These are phyloP conservation scores for Morinoia aosen DNA, from an alignment of 2,888 invertebrate species.

Conservation along the genomic window DNA sequence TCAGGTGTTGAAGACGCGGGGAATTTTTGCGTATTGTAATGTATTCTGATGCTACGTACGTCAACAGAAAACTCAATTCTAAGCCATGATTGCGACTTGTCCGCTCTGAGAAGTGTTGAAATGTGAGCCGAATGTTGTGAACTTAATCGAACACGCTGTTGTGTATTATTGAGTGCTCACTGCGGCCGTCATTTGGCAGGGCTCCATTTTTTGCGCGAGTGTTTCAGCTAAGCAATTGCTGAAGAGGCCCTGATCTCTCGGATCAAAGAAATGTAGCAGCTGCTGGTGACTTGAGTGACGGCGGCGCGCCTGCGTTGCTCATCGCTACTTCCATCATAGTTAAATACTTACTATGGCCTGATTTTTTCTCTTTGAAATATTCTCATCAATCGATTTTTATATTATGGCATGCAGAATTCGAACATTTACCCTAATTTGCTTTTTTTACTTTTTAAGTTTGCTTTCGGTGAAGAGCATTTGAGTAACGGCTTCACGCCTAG, in stretches of 20 bases:
- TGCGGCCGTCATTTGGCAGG: conserved; percentile 9
- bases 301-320: not conserved
- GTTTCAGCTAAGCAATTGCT: conserved; percentile 45
- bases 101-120: not conserved
- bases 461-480: not conserved
- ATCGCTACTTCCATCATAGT: not conserved
- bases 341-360: not conserved
- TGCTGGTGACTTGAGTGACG: conserved; percentile 37
- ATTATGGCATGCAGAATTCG: not conserved
- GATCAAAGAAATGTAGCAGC: conserved; percentile 52
- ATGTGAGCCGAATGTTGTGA: not conserved
- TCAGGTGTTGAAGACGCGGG: not conserved
- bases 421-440: not conserved
- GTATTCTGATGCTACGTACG: not conserved
- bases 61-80: not conserved
- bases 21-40: not conserved
- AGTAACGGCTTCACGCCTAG: not conserved
- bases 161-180: conserved; percentile 21
- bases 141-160: not conserved
- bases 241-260: conserved; percentile 16
- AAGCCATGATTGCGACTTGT: not conserved
- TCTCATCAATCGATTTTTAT: not conserved
- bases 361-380: not conserved
- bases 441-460: not conserved
- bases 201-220: conserved; percentile 47